phyloP scores from a whole-genome alignment of 2,888 invertebrate genomes.

The Omphaloscelis lunosa region DNA sequence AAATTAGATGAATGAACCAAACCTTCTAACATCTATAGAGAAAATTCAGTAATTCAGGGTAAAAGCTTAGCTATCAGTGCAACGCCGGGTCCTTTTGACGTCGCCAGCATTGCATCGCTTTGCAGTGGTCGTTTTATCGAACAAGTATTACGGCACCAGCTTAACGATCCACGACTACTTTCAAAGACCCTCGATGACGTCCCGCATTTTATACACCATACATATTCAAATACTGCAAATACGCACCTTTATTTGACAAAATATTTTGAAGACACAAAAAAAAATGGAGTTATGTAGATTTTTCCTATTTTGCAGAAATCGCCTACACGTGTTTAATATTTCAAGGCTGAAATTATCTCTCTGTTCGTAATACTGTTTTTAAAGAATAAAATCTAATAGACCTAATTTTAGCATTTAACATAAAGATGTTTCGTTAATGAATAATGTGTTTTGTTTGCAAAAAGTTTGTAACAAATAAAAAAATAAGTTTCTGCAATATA shows the following conservation, averaged over 20 bases:
- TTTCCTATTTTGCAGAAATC: constrained; percentile 17
- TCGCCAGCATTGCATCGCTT: constrained; percentile 54
- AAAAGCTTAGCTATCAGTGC: constrained; percentile 59
- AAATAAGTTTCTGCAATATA: constrained; percentile 4
- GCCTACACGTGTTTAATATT: constrained; percentile 43
- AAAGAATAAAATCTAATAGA: constrained; percentile 35
- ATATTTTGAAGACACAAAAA: constrained; percentile 42
- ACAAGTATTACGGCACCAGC: constrained; percentile 52
- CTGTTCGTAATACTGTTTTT: constrained; percentile 42
- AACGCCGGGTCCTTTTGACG: constrained; percentile 52
- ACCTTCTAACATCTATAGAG: constrained; percentile 21
- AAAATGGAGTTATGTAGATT: constrained; percentile 43
- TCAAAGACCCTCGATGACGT: constrained; percentile 43
- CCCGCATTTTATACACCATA: constrained; percentile 22
- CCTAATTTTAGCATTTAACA: constrained; percentile 15
- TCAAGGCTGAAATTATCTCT: constrained; percentile 34
- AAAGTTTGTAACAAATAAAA: constrained; percentile 3
- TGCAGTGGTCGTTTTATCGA: constrained; percentile 63
- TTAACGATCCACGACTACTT: constrained; percentile 55
- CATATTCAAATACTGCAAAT: constrained; percentile 39
- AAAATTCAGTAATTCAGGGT: constrained; percentile 51
- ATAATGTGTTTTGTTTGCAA: constrained; percentile 16
- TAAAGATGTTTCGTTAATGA: constrained; percentile 27
- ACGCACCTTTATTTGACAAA: constrained; percentile 38
- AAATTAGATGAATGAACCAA: constrained; percentile 36